phyloP scores from a whole-genome alignment of 1,140 invertebrate species.

The Diorhabda elongata region DNA sequence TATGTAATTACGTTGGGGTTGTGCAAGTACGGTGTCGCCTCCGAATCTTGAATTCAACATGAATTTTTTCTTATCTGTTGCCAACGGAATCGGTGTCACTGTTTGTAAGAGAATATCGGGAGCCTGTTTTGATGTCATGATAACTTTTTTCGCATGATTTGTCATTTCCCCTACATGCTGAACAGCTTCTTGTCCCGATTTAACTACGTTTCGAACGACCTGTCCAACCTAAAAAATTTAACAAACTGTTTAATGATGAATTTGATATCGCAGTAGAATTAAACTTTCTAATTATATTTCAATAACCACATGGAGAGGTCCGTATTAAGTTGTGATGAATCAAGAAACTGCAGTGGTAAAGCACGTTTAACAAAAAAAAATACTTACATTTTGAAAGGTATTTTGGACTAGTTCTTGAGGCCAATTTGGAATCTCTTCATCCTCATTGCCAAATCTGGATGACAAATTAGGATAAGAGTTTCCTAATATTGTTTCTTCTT shows the following conservation, averaged over 20 bases:
- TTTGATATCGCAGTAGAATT: no score
- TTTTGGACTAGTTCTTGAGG: neutral
- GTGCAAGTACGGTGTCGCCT: neutral
- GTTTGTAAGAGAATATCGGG: constrained; percentile 23
- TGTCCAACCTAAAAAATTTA: constrained; percentile 11
- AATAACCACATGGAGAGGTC: no score
- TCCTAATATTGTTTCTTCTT: neutral
- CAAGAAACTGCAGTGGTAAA: no score
- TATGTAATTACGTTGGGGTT: neutral
- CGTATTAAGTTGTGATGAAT: no score
- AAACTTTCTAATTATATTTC: no score
- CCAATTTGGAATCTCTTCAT: neutral
- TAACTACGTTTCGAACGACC: constrained; percentile 5
- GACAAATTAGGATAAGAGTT: neutral
- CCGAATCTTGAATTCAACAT: constrained; percentile 37
- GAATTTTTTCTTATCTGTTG: constrained; percentile 26
- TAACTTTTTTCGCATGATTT: constrained; percentile 34
- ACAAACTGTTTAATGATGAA: no score
- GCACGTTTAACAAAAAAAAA: neutral
- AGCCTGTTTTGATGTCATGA: constrained; percentile 25
- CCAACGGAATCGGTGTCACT: neutral
- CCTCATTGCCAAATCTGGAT: neutral
- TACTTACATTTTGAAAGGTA: neutral
- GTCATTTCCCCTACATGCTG: constrained; percentile 33
- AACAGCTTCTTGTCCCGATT: constrained; percentile 32